Evolutionary conservation across 2,113 vertebrate species (phyloP).

Genomic region (Sander vitreus): DNA sequence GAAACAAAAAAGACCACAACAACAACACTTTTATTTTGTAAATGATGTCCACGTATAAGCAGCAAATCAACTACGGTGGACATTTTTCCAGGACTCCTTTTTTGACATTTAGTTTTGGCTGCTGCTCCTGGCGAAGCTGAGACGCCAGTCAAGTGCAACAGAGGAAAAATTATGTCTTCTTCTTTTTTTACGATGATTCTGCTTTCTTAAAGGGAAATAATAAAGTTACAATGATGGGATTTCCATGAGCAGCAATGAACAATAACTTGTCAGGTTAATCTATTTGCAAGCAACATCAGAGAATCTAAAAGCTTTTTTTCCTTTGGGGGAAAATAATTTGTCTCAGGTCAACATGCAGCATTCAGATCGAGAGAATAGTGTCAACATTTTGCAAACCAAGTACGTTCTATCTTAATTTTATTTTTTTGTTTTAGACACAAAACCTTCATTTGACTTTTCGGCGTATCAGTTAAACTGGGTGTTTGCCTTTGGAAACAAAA

Average conservation of each 20-base stretch:
- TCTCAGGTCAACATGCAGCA: background rate
- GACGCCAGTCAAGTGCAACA: slow-evolving; percentile 6
- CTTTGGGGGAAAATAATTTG: background rate
- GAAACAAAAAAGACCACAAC: background rate
- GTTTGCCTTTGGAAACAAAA: background rate
- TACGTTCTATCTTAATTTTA: background rate
- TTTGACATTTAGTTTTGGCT: slow-evolving; percentile 15
- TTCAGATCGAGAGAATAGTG: background rate
- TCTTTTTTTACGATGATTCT: slow-evolving; percentile 38
- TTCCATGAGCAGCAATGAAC: slow-evolving; percentile 43
- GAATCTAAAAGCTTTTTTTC: background rate
- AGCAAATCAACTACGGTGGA: background rate
- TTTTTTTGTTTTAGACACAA: background rate
- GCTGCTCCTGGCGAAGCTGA: background rate
- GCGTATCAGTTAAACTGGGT: background rate
- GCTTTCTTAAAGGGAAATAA: slow-evolving; percentile 28
- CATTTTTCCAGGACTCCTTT: slow-evolving; percentile 14
- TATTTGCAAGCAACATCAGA: slow-evolving; percentile 39
- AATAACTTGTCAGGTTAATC: slow-evolving; percentile 34
- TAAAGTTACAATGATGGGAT: slow-evolving; percentile 50
- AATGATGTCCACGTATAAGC: slow-evolving; percentile 15
- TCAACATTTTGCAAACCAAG: background rate
- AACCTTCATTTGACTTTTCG: background rate
- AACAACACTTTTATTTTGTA: slow-evolving; percentile 8
- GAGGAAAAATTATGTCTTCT: slow-evolving; percentile 21